phyloP scores from a whole-genome alignment of 2,888 invertebrate genomes.

The Apamea monoglypha region DNA sequence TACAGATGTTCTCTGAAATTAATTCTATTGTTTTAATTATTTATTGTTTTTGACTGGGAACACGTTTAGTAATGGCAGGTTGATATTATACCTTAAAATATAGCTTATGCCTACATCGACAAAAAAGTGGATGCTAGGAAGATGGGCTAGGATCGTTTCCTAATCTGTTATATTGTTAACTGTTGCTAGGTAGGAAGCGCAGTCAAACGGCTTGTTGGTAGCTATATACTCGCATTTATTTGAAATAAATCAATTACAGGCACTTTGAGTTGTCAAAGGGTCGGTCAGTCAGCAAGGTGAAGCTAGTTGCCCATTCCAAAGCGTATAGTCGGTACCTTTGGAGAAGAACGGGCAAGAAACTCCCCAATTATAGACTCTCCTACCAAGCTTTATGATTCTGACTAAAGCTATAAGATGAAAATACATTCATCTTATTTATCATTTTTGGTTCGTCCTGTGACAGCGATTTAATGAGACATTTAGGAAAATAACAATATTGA shows the following conservation, averaged over 20 bases:
- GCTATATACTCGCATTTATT: neutral
- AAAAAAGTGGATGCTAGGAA: too few relatives aligned
- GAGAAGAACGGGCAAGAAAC: too few relatives aligned
- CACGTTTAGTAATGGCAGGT: neutral
- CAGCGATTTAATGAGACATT: neutral
- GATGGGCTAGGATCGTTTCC: neutral
- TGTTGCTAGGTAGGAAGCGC: neutral
- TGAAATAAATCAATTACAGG: too few relatives aligned
- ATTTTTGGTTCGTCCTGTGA: neutral
- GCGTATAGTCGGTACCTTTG: too few relatives aligned
- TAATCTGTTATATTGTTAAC: neutral
- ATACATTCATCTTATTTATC: neutral
- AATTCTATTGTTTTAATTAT: conserved; percentile 60
- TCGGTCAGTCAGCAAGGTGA: too few relatives aligned
- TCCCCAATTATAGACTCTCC: neutral
- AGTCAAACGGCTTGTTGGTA: neutral
- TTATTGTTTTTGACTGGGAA: conserved; percentile 21
- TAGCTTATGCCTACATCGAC: neutral
- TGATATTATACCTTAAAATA: neutral
- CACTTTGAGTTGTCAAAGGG: too few relatives aligned
- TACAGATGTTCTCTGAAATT: conserved; percentile 64
- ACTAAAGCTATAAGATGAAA: neutral
- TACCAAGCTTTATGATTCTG: neutral
- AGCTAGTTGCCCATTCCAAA: too few relatives aligned
- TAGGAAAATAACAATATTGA: neutral